Conservation (phyloP, 2,797 vertebrate genomes). For the Esox masquinongy region DNA sequence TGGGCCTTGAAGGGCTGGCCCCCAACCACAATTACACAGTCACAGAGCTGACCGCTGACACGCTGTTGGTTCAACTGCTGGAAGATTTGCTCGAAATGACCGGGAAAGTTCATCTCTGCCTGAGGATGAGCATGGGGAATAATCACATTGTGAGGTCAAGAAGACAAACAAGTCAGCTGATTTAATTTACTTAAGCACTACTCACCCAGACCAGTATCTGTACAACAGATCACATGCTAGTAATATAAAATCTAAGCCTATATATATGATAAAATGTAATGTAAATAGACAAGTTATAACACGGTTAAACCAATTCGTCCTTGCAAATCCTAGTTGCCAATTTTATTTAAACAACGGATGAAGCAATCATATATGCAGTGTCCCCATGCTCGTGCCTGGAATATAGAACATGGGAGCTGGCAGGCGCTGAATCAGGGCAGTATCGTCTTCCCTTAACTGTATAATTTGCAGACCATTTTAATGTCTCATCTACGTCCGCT, state of each 20-base stretch:
- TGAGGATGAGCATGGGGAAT: neutral
- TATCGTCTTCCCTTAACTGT: neutral
- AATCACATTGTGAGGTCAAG: neutral
- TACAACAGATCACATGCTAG: neutral
- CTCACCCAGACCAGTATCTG: neutral
- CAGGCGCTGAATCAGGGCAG: too few species aligned
- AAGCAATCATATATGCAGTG: neutral
- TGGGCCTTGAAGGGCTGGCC: constrained; percentile 92
- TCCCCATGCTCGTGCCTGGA: neutral
- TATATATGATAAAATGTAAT: neutral
- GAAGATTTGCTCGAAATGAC: constrained; percentile 88
- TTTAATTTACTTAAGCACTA: neutral
- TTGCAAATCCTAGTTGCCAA: neutral
- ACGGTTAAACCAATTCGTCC: neutral
- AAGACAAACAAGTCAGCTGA: neutral
- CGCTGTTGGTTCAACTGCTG: constrained; percentile 95
- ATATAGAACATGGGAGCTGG: neutral
- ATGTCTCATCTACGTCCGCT: neutral
- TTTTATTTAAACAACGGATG: neutral
- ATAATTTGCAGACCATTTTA: neutral
- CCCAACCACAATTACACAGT: constrained; percentile 92
- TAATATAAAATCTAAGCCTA: neutral
- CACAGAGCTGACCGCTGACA: constrained; percentile 91
- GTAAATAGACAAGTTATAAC: neutral
- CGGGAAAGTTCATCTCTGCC: constrained; percentile 90